Conservation (phyloP, 2,113 vertebrate species). For the Cepphus grylle region DNA sequence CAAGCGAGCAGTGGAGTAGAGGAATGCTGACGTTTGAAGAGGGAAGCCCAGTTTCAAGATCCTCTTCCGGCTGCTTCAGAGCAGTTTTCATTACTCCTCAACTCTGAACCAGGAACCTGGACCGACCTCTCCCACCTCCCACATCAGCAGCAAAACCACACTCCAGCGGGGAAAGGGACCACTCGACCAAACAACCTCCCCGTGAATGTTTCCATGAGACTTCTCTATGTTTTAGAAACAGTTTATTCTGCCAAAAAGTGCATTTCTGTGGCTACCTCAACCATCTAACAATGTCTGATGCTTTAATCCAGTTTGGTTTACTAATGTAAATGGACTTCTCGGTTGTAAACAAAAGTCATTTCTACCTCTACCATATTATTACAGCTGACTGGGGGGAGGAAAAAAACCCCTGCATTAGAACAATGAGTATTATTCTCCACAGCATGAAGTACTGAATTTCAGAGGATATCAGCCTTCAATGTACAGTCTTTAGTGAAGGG, state of each 20-base stretch:
- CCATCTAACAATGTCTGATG: neutral
- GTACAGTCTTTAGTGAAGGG: neutral
- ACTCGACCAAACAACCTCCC: neutral
- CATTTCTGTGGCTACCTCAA: neutral
- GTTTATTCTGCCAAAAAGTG: neutral
- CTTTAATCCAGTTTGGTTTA: neutral
- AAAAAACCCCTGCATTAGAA: neutral
- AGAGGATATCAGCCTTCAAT: neutral
- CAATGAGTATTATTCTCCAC: neutral
- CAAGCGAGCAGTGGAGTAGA: neutral
- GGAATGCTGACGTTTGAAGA: neutral
- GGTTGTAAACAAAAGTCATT: neutral
- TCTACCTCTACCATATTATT: neutral
- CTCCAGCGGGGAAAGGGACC: rapidly evolving
- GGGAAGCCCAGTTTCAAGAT: neutral
- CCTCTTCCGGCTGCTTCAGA: neutral
- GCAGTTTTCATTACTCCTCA: neutral
- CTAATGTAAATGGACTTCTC: neutral
- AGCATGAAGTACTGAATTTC: neutral
- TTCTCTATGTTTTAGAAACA: neutral
- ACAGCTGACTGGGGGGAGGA: neutral
- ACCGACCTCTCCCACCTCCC: neutral
- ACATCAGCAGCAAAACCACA: neutral
- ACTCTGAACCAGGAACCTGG: neutral
- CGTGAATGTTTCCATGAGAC: neutral